phyloP scores from a whole-genome alignment of 2,797 vertebrate genomes.

The Pyrrhura leucotis region DNA sequence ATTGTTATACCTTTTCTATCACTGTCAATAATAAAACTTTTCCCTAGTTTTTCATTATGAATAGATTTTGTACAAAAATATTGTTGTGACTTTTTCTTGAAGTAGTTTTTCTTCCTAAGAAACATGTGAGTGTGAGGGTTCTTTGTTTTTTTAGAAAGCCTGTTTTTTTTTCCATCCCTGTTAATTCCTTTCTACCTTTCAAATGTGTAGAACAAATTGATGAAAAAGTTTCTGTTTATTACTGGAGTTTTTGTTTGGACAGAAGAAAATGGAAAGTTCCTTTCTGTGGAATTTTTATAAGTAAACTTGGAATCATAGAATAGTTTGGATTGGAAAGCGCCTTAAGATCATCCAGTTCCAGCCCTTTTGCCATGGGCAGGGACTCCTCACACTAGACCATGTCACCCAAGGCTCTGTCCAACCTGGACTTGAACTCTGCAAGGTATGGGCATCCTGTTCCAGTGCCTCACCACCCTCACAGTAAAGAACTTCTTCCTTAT shows the following conservation, averaged over 20 bases:
- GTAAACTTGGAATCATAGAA: neutral
- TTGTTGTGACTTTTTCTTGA: neutral
- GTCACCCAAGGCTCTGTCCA: neutral
- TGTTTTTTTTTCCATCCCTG: neutral
- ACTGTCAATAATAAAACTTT: neutral
- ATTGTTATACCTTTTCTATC: fast-evolving
- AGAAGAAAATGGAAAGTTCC: neutral
- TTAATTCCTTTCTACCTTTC: neutral
- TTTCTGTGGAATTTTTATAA: neutral
- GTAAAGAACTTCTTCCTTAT: neutral
- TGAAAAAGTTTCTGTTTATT: neutral
- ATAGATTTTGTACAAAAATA: neutral
- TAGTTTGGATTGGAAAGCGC: neutral
- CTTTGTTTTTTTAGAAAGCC: neutral
- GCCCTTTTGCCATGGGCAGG: neutral
- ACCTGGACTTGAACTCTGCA: neutral
- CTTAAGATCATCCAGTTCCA: neutral
- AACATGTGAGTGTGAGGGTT: neutral
- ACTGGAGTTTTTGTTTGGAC: neutral
- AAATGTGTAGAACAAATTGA: neutral
- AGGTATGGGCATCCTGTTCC: neutral
- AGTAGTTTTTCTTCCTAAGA: neutral
- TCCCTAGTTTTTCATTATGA: neutral
- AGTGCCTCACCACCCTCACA: neutral
- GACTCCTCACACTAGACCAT: neutral